Evolutionary conservation across 2,797 vertebrate genomes (phyloP).

Genomic region (Pampus argenteus): DNA sequence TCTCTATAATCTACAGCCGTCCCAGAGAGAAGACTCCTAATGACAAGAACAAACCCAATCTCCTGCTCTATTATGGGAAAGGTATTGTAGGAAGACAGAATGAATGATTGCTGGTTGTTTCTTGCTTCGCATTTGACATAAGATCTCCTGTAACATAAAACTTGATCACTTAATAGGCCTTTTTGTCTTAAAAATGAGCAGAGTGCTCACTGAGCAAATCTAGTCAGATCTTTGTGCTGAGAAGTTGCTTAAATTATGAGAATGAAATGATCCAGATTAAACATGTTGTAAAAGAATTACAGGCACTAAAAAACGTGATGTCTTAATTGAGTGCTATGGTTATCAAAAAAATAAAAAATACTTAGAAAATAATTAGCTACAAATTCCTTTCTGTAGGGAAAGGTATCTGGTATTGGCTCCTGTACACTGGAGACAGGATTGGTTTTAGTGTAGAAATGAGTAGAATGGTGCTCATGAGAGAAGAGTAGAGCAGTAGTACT

Average conservation of each 20-base stretch:
- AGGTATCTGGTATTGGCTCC: constrained; percentile 36
- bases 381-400: constrained; percentile 22
- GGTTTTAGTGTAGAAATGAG: constrained; percentile 52
- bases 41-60: constrained; percentile 60
- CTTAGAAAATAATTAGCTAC: constrained; percentile 32
- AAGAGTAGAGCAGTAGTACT: constrained; percentile 57
- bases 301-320: constrained; percentile 31
- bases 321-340: constrained; percentile 30
- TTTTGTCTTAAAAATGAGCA: constrained; percentile 37
- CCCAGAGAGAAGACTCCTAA: constrained; percentile 41
- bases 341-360: constrained; percentile 30
- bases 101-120: constrained; percentile 50
- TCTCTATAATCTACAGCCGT: constrained; percentile 41
- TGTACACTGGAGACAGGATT: constrained; percentile 32
- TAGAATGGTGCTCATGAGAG: constrained; percentile 35
- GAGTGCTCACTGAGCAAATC: constrained; percentile 31
- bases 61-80: constrained; percentile 38
- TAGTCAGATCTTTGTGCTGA: constrained; percentile 23
- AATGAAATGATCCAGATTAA: constrained; percentile 26
- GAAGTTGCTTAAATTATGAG: constrained; percentile 38
- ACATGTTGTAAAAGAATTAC: constrained; percentile 45
- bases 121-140: constrained; percentile 51
- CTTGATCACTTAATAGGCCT: constrained; percentile 54
- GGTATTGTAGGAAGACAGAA: constrained; percentile 29
- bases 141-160: constrained; percentile 59